phyloP scores from a whole-genome alignment of 2,797 vertebrate species.

The Poeciliopsis paucimaculata region DNA sequence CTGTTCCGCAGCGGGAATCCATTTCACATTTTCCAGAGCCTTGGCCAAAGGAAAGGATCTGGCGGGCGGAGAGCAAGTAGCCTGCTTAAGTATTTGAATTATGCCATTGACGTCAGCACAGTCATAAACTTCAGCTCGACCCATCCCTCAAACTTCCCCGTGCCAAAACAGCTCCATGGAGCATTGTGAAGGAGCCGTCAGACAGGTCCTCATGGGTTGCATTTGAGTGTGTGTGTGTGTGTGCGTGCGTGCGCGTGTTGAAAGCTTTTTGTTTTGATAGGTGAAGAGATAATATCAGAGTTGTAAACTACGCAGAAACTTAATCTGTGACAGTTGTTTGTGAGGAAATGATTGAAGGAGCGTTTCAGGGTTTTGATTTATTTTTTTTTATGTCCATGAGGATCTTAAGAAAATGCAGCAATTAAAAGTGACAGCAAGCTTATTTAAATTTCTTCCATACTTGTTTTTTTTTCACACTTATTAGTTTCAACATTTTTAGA shows the following conservation, averaged over 20 bases:
- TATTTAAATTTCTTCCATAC: background rate
- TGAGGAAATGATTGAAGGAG: conserved; percentile 7
- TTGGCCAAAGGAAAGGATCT: conserved; percentile 70
- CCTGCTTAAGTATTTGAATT: conserved; percentile 99
- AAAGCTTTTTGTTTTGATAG: conserved; percentile 66
- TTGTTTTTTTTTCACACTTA: background rate
- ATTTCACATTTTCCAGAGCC: conserved; percentile 70
- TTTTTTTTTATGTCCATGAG: background rate
- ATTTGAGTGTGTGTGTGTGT: conserved; percentile 34
- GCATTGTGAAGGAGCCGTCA: conserved; percentile 86
- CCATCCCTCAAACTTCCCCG: conserved; percentile 83
- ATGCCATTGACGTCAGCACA: conserved; percentile 99
- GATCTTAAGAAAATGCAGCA: background rate
- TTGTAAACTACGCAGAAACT: conserved; percentile 52
- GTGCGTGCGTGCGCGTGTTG: conserved; percentile 33
- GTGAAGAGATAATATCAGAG: conserved; percentile 32
- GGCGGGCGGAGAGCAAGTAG: conserved; percentile 88
- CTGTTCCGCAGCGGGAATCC: conserved; percentile 58
- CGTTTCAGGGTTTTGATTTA: conserved; percentile 46
- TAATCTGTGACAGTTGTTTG: conserved; percentile 41
- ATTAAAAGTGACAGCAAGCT: background rate
- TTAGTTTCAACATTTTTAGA: background rate
- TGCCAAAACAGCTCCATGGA: conserved; percentile 89
- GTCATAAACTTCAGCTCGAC: conserved; percentile 93
- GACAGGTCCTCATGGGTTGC: conserved; percentile 76